Evolutionary conservation across 2,113 vertebrate genomes (phyloP), one percentile per base, ranked within the genome.

Genomic region (Penelope pileata): DNA sequence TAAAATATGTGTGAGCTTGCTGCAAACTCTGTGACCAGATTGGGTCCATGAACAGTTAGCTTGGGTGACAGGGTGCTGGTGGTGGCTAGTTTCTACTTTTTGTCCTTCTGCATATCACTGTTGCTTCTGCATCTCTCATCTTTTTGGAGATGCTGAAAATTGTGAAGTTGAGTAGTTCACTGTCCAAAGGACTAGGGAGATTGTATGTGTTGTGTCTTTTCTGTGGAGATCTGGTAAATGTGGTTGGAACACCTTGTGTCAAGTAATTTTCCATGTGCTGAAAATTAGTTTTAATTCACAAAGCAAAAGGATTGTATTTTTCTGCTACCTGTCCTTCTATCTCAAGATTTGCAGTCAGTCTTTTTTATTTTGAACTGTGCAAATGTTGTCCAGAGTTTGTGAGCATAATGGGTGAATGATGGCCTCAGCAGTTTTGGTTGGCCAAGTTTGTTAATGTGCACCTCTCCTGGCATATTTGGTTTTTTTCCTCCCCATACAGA

Each of bases 401-500:
- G 14, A 66, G 11, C 0, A 0, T 68, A 40, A 29, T 2, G 2
- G 7, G 4, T 74, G 56, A 80, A 34, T 66, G 42, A 69, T 18
- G 51, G 58, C 16, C 22, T 58, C 27, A 67, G 23, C 14, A 62
- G 32, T 67, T 80, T 64, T 73, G 42, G 5, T 38, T 89, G 36
- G 16, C 43, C 56, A 64, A 17, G 27, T 43, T 66, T 68, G 16
- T 67, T 92, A 54, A 94, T 24, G 14, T 82, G 10, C 9, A 0
- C 7, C 3, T 67, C 0, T 72, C 23, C 34, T n/a, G n/a, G n/a
- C n/a, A n/a, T n/a, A n/a, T n/a, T 32, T 93, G 29, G 7, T 16
- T 51, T 91, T 79, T 86, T 51, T 22, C 9, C 87, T 93, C 68
- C 45, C 68, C 58, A 42, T 93, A 34, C 81, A 99, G 99, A 80